These are phyloP conservation scores for Sinelater perroti DNA, from an alignment of 2,888 invertebrate species.

Conservation along the genomic window DNA sequence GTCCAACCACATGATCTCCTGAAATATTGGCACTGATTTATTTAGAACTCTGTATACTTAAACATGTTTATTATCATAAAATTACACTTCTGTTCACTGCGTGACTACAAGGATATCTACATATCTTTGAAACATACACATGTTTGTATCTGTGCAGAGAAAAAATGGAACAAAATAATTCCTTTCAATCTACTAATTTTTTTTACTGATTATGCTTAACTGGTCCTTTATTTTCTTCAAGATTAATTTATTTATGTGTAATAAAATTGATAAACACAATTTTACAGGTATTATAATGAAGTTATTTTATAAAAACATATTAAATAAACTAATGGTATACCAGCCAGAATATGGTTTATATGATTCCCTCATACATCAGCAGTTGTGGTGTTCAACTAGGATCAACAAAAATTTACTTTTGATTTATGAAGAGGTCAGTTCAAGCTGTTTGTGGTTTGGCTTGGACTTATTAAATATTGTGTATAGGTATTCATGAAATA, in stretches of 20 bases:
- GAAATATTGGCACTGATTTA: too few relatives aligned
- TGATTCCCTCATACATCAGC: constrained; percentile 24
- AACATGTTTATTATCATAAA: too few relatives aligned
- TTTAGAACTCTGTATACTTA: too few relatives aligned
- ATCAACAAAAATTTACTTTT: constrained; percentile 8
- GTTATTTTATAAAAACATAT: constrained; percentile 16
- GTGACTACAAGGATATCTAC: too few relatives aligned
- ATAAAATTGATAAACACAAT: background rate
- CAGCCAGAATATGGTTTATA: constrained; percentile 22
- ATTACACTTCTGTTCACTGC: too few relatives aligned
- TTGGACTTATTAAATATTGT: background rate
- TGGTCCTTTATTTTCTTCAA: too few relatives aligned
- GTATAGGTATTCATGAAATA: constrained; percentile 25
- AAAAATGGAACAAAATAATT: too few relatives aligned
- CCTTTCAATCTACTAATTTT: too few relatives aligned
- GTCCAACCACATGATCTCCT: too few relatives aligned
- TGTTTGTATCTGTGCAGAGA: too few relatives aligned
- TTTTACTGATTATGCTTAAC: too few relatives aligned
- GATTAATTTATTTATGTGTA: background rate
- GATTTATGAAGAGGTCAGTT: constrained; percentile 25
- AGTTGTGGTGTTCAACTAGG: constrained; percentile 20
- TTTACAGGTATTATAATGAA: constrained; percentile 23
- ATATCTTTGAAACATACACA: too few relatives aligned
- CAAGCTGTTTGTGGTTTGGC: background rate
- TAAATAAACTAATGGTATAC: constrained; percentile 18